Conservation (phyloP, 2,797 vertebrate species). For the Zonotrichia albicollis region DNA sequence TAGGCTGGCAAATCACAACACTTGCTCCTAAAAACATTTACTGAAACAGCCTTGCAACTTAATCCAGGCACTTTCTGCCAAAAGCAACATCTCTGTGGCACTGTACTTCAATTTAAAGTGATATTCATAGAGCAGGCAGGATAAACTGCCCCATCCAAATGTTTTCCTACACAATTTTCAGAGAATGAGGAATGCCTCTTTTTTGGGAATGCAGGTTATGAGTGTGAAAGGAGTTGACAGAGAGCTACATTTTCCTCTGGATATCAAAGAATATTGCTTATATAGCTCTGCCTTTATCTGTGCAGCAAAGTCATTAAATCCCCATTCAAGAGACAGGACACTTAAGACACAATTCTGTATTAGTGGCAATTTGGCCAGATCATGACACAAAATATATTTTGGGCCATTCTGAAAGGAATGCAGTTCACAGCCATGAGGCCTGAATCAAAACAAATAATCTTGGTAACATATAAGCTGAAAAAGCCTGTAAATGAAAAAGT, state of each 20-base stretch:
- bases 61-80: background rate
- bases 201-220: background rate
- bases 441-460: background rate
- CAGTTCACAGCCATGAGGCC: background rate
- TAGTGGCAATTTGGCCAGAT: background rate
- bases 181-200: background rate
- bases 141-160: background rate
- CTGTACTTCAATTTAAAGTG: background rate
- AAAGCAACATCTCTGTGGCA: background rate
- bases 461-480: background rate
- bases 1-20: background rate
- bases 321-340: background rate
- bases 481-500: background rate
- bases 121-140: background rate
- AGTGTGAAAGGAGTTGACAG: background rate
- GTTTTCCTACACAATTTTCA: background rate
- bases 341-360: background rate
- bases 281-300: background rate
- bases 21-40: background rate
- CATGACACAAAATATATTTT: background rate
- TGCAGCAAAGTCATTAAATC: background rate
- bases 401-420: background rate
- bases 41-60: background rate
- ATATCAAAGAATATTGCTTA: background rate
- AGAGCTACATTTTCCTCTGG: background rate